phyloP scores from a whole-genome alignment of 2,113 vertebrate genomes.

The Pachyramphus minor region DNA sequence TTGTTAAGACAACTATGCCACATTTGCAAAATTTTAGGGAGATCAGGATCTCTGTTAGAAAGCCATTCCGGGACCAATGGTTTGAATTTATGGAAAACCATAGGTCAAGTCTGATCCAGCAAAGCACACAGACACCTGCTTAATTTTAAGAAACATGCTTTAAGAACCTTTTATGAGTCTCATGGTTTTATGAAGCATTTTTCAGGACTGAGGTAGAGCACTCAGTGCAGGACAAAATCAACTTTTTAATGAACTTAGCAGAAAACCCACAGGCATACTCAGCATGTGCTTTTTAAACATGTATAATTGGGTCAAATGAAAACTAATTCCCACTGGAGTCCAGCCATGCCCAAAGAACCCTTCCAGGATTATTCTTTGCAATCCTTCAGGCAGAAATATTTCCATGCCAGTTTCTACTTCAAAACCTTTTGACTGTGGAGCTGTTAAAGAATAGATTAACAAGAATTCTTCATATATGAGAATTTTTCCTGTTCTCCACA shows the following conservation, averaged over 20 bases:
- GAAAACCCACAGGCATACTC: slow-evolving; percentile 34
- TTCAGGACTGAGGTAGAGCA: slow-evolving; percentile 16
- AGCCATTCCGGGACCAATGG: not conserved
- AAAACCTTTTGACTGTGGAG: slow-evolving; percentile 37
- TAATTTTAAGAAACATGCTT: not conserved
- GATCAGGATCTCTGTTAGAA: not conserved
- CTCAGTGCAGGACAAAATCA: not conserved
- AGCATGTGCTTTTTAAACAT: slow-evolving; percentile 45
- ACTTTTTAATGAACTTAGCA: slow-evolving; percentile 52
- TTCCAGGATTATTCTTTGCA: slow-evolving; percentile 60
- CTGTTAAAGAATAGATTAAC: slow-evolving; percentile 8
- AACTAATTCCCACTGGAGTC: slow-evolving; percentile 60
- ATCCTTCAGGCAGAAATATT: slow-evolving; percentile 55
- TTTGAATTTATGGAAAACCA: not conserved
- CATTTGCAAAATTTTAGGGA: not conserved
- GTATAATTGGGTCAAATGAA: slow-evolving; percentile 62
- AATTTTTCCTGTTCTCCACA: not conserved
- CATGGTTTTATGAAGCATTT: slow-evolving; percentile 9
- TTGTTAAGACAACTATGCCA: not conserved
- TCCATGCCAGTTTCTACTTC: slow-evolving; percentile 34
- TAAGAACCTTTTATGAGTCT: not conserved
- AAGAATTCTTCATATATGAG: slow-evolving; percentile 4
- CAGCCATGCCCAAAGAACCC: slow-evolving; percentile 32
- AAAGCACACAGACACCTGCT: not conserved
- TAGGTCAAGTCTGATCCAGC: not conserved